These are phyloP conservation scores for Zaprionus ghesquierei DNA, from an alignment of 1,140 invertebrate genomes.

Conservation along the genomic window DNA sequence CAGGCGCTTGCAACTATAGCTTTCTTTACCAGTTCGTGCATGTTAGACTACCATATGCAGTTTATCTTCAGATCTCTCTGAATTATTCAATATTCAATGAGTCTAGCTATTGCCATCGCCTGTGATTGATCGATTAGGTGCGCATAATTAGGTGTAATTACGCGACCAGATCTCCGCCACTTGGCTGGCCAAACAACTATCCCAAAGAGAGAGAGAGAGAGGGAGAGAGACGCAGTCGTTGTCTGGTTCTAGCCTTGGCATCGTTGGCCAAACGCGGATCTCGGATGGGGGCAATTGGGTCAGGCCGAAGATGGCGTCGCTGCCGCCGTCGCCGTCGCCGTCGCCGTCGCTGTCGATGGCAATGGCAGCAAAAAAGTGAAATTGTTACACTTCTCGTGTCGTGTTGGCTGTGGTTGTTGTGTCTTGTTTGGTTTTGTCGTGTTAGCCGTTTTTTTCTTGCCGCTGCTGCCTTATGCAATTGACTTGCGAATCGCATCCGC, in stretches of 20 bases:
- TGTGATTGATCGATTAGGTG: conserved; percentile 18
- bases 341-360: not conserved
- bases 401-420: too few relatives aligned
- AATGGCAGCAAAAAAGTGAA: conserved; percentile 79
- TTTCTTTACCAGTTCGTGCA: too few relatives aligned
- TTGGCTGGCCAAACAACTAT: conserved; percentile 1
- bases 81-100: not conserved
- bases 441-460: conserved; percentile 3
- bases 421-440: conserved; percentile 10
- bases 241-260: conserved; percentile 68
- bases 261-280: conserved; percentile 63
- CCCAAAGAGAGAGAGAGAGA: not conserved
- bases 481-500: conserved; percentile 66
- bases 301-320: conserved; percentile 22
- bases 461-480: conserved; percentile 69
- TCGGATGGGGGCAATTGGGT: conserved; percentile 60
- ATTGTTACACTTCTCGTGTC: conserved; percentile 56
- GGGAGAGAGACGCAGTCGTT: too few relatives aligned
- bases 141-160: conserved; percentile 24
- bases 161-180: not conserved
- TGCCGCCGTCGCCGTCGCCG: not conserved
- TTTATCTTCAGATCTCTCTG: not conserved
- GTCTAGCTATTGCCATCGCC: not conserved
- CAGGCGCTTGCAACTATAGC: too few relatives aligned
- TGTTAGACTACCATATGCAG: too few relatives aligned